Evolutionary conservation across 1,140 invertebrate species (phyloP).

Genomic region (Pollicipes pollicipes): DNA sequence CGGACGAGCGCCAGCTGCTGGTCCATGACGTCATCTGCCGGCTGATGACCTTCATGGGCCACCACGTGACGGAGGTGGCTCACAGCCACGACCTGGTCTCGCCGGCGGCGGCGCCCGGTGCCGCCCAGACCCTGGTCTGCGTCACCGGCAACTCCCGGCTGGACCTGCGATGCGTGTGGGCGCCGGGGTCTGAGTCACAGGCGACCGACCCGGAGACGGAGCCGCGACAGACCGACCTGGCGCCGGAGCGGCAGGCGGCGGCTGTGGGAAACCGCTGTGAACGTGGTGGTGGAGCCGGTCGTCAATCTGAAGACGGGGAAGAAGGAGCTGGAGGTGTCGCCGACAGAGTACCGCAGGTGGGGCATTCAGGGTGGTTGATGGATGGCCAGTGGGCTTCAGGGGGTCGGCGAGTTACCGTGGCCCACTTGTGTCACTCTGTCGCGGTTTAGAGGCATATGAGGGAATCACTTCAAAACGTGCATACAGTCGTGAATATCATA

Average conservation of each 20-base stretch:
- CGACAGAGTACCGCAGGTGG: background rate
- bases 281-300: background rate
- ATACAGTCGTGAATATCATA: too few relatives aligned
- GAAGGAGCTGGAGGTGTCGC: background rate
- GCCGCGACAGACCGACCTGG: too few relatives aligned
- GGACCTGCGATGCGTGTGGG: background rate
- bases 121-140: background rate
- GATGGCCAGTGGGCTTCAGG: too few relatives aligned
- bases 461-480: too few relatives aligned
- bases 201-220: background rate
- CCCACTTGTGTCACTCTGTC: too few relatives aligned
- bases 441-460: too few relatives aligned
- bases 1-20: background rate
- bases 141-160: background rate
- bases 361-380: too few relatives aligned
- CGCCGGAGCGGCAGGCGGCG: too few relatives aligned
- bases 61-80: background rate
- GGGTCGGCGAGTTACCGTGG: too few relatives aligned
- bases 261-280: background rate
- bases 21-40: background rate
- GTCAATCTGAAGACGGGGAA: background rate
- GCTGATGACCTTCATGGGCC: background rate
- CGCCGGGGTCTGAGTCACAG: too few relatives aligned
- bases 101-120: too few relatives aligned
- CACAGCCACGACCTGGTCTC: background rate